Conservation (phyloP, 1,140 invertebrate genomes). For the Tyrophagus putrescentiae region DNA sequence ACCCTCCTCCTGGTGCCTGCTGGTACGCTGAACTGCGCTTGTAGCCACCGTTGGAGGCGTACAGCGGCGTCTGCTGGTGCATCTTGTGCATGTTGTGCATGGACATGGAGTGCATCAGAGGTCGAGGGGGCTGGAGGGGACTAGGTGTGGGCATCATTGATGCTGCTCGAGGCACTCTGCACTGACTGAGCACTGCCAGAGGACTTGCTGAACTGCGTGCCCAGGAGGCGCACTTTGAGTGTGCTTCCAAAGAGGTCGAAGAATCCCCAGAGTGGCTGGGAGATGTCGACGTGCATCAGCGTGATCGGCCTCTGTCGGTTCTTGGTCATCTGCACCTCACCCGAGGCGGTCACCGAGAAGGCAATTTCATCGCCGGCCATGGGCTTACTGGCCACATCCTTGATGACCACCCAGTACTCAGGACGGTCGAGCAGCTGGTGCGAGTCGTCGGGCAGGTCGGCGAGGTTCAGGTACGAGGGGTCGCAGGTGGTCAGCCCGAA, state of each 20-base stretch:
- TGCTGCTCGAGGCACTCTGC: background rate
- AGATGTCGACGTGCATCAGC: slow-evolving; percentile 87
- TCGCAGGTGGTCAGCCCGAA: slow-evolving; percentile 87
- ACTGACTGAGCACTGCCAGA: background rate
- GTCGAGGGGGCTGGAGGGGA: background rate
- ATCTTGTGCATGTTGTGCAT: background rate
- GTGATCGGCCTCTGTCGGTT: slow-evolving; percentile 63
- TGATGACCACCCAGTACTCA: slow-evolving; percentile 91
- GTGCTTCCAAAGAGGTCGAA: slow-evolving; percentile 91
- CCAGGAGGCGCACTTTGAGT: slow-evolving; percentile 59
- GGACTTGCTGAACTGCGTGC: slow-evolving; percentile 29
- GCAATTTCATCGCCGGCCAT: slow-evolving; percentile 73
- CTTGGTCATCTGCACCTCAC: slow-evolving; percentile 70
- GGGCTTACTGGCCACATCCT: slow-evolving; percentile 69
- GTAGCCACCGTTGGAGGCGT: no score
- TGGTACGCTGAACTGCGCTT: no score
- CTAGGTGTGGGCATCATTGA: slow-evolving; percentile 6
- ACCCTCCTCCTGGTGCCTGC: no score
- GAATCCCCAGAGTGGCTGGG: slow-evolving; percentile 75
- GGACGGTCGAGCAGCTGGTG: slow-evolving; percentile 79
- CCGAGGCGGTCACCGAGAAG: slow-evolving; percentile 64
- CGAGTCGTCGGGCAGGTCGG: slow-evolving; percentile 77
- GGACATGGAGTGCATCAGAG: background rate
- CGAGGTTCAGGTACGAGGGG: slow-evolving; percentile 48
- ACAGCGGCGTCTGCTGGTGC: no score